Percentiles rank a stretch among this genome's conserved stretches.
Conservation (phyloP, 2,113 vertebrate genomes). For the Aramus guarauna region DNA sequence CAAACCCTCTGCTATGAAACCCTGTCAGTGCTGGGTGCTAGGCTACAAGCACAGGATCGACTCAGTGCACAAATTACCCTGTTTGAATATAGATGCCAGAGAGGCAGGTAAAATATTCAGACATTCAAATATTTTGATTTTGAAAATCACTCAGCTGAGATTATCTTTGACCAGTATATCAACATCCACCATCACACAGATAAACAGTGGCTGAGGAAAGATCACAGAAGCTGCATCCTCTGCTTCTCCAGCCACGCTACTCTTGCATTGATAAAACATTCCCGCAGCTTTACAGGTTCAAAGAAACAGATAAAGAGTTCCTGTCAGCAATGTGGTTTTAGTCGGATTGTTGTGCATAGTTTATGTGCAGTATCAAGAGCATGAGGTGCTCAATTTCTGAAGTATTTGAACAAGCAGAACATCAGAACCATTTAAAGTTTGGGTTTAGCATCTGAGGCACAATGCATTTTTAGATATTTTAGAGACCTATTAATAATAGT, state of each 20-base stretch:
- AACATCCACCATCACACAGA: neutral
- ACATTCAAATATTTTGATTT: neutral
- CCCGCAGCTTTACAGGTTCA: neutral
- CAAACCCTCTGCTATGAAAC: neutral
- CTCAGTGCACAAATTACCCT: neutral
- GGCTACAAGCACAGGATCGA: neutral
- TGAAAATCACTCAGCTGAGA: neutral
- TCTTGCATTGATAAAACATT: neutral
- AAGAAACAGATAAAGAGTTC: neutral
- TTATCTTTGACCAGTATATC: neutral
- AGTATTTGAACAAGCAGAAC: neutral
- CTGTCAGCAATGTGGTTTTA: neutral
- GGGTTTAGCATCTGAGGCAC: neutral
- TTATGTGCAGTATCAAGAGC: neutral
- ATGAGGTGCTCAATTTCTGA: neutral
- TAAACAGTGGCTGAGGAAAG: neutral
- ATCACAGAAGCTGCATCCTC: neutral
- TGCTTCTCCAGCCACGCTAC: neutral
- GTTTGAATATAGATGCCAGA: neutral
- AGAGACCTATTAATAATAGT: neutral
- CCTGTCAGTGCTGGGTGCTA: neutral
- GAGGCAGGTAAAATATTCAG: neutral
- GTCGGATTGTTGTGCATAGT: neutral
- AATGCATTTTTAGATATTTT: neutral
- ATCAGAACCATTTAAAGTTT: neutral